Conservation (phyloP, 2,113 vertebrate species). For the Percina caprodes region DNA sequence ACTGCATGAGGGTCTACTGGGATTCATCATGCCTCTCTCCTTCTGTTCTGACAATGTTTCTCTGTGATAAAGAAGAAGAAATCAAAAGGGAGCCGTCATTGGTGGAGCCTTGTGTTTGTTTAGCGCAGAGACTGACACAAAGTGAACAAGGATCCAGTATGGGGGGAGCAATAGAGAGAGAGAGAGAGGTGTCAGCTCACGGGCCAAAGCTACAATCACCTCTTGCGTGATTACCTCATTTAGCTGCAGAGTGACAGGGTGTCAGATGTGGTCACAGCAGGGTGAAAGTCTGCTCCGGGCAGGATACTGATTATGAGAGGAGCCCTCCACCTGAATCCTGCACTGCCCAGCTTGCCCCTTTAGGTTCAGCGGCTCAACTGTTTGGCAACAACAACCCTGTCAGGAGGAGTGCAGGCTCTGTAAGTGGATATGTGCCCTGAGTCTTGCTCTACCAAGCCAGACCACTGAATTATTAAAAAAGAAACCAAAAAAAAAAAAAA, state of each 20-base stretch:
- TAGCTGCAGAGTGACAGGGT: conserved; percentile 64
- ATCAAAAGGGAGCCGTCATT: conserved; percentile 2
- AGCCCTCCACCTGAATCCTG: conserved; percentile 15
- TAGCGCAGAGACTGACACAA: conserved; percentile 32
- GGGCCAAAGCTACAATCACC: conserved; percentile 55
- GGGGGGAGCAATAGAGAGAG: conserved; percentile 17
- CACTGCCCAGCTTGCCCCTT: conserved; percentile 21
- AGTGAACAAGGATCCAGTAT: conserved; percentile 40
- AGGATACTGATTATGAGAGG: conserved; percentile 35
- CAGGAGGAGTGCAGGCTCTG: conserved; percentile 38
- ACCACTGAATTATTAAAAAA: conserved; percentile 85
- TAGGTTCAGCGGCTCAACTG: conserved; percentile 35
- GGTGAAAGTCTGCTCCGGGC: conserved; percentile 62
- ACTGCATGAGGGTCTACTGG: conserved; percentile 22
- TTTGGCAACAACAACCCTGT: conserved; percentile 69
- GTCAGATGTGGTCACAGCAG: conserved; percentile 71
- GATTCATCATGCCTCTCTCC: conserved; percentile 14
- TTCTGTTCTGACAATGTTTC: conserved; percentile 32
- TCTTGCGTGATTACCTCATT: conserved; percentile 70
- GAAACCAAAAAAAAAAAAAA: no score
- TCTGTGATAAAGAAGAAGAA: not conserved
- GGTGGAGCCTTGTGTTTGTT: conserved; percentile 42
- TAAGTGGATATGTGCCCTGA: conserved; percentile 68
- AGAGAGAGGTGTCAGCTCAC: conserved; percentile 31
- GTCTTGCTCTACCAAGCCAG: conserved; percentile 67